Evolutionary conservation across 1,140 invertebrate genomes (phyloP).

Genomic region (Drosophila nigrodunni): DNA sequence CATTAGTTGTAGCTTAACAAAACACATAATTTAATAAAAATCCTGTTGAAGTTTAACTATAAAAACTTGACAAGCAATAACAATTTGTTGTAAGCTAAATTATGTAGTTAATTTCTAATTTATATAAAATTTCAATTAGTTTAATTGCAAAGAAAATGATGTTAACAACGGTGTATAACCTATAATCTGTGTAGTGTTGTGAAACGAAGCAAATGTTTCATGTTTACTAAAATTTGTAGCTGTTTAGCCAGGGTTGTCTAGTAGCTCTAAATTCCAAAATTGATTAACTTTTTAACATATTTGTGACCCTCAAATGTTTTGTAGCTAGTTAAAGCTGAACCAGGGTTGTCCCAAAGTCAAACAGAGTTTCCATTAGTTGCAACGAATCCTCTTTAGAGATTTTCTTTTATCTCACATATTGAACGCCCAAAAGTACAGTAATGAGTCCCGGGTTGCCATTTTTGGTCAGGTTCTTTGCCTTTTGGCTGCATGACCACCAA

Average conservation of each 20-base stretch:
- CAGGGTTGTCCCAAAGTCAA: not conserved
- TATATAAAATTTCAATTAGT: slow-evolving; percentile 21
- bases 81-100: slow-evolving; percentile 22
- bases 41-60: slow-evolving; percentile 21
- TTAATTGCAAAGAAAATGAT: slow-evolving; percentile 1
- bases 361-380: slow-evolving; percentile 11
- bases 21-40: slow-evolving; percentile 12
- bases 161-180: not conserved
- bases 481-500: not conserved
- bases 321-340: not conserved
- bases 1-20: slow-evolving; percentile 47
- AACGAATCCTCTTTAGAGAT: too few species aligned
- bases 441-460: not conserved
- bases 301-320: not conserved
- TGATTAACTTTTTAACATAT: not conserved
- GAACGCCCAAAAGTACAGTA: too few species aligned
- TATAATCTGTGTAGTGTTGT: slow-evolving; percentile 42
- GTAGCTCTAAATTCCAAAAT: not conserved
- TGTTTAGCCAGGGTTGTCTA: slow-evolving; percentile 6
- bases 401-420: too few species aligned
- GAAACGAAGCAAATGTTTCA: slow-evolving; percentile 27
- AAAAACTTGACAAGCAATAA: not conserved
- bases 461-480: not conserved
- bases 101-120: slow-evolving; percentile 18
- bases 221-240: slow-evolving; percentile 22